phyloP scores from a whole-genome alignment of 2,888 invertebrate species.

The Xestoiulus laeticollis region DNA sequence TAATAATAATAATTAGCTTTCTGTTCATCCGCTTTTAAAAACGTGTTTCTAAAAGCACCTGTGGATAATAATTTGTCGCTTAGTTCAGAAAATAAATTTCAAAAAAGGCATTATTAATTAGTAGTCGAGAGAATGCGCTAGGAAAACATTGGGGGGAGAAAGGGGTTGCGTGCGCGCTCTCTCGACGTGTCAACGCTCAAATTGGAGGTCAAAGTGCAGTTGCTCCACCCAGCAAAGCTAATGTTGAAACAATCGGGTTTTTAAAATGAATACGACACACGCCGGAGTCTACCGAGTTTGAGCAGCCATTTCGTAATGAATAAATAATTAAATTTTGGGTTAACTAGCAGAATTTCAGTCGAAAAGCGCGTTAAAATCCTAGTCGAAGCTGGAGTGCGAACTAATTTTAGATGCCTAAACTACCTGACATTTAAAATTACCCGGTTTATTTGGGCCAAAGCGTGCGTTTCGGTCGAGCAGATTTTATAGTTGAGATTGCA shows the following conservation, averaged over 20 bases:
- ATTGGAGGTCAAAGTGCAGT: neutral
- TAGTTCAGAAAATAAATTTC: neutral
- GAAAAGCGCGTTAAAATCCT: no score
- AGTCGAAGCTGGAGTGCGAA: no score
- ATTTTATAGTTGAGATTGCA: no score
- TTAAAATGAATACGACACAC: neutral
- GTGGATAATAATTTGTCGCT: neutral
- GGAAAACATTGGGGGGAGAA: no score
- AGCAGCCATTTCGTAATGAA: neutral
- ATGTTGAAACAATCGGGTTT: conserved; percentile 34
- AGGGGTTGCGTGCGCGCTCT: neutral
- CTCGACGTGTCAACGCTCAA: neutral
- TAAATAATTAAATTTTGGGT: neutral
- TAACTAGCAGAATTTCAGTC: neutral
- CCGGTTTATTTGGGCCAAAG: no score
- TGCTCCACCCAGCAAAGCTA: conserved; percentile 44
- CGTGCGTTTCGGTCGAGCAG: no score
- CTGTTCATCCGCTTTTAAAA: conserved; percentile 34
- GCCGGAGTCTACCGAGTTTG: neutral
- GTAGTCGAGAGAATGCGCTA: neutral
- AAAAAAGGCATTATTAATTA: neutral
- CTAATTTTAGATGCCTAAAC: no score
- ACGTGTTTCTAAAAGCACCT: conserved; percentile 16
- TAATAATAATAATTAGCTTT: conserved; percentile 28
- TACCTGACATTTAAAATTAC: no score